phyloP scores from a whole-genome alignment of 2,888 invertebrate genomes.

The Ormyrus thymus region DNA sequence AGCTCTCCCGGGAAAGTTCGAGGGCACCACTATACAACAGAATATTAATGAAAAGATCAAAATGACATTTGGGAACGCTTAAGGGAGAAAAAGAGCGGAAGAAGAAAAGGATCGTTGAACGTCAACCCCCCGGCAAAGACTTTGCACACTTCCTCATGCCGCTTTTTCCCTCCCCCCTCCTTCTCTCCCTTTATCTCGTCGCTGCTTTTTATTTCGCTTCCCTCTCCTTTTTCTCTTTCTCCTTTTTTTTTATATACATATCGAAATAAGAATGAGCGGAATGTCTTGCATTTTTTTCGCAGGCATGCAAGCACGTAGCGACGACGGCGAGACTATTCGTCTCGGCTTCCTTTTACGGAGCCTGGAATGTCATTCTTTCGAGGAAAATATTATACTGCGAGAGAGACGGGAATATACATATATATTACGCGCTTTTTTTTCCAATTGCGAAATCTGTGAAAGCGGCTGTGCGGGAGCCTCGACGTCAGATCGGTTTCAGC shows the following conservation, averaged over 20 bases:
- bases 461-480: neutral
- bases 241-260: constrained; percentile 11
- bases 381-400: constrained; percentile 24
- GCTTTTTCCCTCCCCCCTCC: neutral
- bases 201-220: neutral
- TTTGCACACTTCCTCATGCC: constrained; percentile 20
- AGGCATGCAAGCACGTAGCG: neutral
- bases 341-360: constrained; percentile 14
- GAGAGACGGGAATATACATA: neutral
- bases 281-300: constrained; percentile 49
- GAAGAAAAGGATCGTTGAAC: neutral
- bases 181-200: neutral
- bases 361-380: constrained; percentile 20
- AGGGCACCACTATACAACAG: constrained; percentile 27
- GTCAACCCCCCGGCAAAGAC: constrained; percentile 8
- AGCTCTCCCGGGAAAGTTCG: constrained; percentile 31
- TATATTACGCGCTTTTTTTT: neutral
- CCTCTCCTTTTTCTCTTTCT: neutral
- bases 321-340: neutral
- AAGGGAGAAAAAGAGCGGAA: constrained; percentile 16
- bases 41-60: constrained; percentile 56
- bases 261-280: constrained; percentile 36
- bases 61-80: constrained; percentile 53
- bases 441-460: constrained; percentile 25
- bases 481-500: neutral